phyloP scores from a whole-genome alignment of 2,113 vertebrate species.

The Phalacrocorax aristotelis region DNA sequence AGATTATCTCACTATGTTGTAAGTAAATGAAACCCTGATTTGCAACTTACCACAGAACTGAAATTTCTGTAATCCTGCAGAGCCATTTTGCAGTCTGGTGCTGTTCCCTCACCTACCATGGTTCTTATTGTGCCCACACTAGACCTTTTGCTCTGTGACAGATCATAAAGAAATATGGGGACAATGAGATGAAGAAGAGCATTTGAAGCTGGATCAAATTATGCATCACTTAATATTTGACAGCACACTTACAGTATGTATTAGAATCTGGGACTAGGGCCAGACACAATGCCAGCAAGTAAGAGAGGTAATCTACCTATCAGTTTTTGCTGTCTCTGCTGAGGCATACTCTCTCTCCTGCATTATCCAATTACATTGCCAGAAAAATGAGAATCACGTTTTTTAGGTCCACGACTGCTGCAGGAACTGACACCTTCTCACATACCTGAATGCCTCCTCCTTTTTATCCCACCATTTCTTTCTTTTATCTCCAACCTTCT shows the following conservation, averaged over 20 bases:
- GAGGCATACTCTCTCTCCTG: not conserved
- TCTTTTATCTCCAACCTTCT: not conserved
- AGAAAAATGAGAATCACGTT: not conserved
- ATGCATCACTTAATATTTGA: not conserved
- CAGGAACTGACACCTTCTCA: not conserved
- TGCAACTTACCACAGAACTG: slow-evolving; percentile 76
- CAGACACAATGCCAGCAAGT: not conserved
- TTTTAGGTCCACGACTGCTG: not conserved
- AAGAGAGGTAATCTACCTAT: not conserved
- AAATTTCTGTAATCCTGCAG: slow-evolving; percentile 78
- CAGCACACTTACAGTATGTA: not conserved
- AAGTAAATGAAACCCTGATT: not conserved
- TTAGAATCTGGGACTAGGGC: not conserved
- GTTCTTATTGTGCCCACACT: not conserved
- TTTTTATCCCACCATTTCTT: not conserved
- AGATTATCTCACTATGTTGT: not conserved
- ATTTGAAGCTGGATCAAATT: not conserved
- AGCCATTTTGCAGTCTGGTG: slow-evolving; percentile 77
- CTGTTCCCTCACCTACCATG: slow-evolving; percentile 34
- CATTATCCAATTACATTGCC: not conserved
- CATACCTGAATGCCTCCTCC: not conserved
- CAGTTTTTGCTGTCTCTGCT: not conserved
- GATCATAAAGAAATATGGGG: not conserved
- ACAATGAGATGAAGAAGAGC: not conserved
- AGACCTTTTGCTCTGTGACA: slow-evolving; percentile 64